A percentile compares a stretch with the other conserved stretches of the same genome.
phyloP scores from a whole-genome alignment of 2,113 vertebrate genomes.

The Turnix velox region DNA sequence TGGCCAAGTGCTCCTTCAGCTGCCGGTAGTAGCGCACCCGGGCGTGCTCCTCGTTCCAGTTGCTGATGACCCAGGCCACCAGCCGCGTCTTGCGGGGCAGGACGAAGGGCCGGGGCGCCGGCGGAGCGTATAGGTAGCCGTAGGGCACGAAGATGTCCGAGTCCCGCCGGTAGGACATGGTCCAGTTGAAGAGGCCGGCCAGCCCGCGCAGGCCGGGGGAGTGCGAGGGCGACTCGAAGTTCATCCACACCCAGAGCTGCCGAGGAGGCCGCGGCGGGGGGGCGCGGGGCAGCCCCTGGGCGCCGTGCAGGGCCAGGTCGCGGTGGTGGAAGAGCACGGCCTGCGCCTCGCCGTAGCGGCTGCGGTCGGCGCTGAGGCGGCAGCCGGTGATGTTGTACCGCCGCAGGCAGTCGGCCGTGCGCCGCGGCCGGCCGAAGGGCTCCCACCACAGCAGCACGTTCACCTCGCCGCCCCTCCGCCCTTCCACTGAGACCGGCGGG shows the following conservation, averaged over 20 bases:
- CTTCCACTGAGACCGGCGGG: neutral
- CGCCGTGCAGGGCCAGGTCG: conserved; percentile 66
- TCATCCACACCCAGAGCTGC: conserved; percentile 96
- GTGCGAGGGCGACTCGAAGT: conserved; percentile 90
- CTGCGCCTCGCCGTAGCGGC: conserved; percentile 67
- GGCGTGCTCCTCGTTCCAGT: conserved; percentile 84
- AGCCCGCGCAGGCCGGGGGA: conserved; percentile 66
- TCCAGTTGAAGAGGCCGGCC: conserved; percentile 84
- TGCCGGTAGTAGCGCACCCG: conserved; percentile 81
- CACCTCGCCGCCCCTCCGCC: neutral
- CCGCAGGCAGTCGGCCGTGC: conserved; percentile 68
- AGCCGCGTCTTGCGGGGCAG: conserved; percentile 74
- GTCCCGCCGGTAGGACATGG: conserved; percentile 83
- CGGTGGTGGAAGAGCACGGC: conserved; percentile 87
- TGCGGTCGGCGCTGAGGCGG: conserved; percentile 71
- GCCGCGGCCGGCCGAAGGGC: conserved; percentile 70
- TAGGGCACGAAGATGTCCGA: conserved; percentile 90
- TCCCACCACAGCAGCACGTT: conserved; percentile 84
- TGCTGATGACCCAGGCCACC: conserved; percentile 90
- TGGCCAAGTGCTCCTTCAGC: conserved; percentile 74
- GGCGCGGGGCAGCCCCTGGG: neutral
- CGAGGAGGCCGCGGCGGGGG: conserved; percentile 55
- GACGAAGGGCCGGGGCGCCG: neutral
- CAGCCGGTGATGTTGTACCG: conserved; percentile 77
- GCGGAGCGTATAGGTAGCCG: conserved; percentile 74